These are phyloP conservation scores for Mugil cephalus DNA, from an alignment of 2,113 vertebrate genomes.

Conservation along the genomic window DNA sequence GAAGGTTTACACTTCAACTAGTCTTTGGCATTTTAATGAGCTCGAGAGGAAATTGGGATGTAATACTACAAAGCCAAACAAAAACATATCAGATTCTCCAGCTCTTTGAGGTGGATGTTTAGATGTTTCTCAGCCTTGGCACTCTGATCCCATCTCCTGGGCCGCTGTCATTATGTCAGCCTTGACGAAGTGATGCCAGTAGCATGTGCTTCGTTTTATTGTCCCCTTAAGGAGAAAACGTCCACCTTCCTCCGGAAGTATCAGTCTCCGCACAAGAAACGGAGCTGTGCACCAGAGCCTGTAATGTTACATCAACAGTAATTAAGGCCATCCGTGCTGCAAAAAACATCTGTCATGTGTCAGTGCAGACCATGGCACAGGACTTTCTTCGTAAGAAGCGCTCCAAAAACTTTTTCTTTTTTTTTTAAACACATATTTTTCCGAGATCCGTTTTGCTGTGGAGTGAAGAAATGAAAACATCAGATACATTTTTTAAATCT, in stretches of 20 bases:
- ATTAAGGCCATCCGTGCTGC: conserved; percentile 59
- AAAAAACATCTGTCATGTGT: conserved; percentile 62
- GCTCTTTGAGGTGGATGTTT: conserved; percentile 42
- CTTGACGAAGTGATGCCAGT: conserved; percentile 28
- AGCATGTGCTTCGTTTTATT: conserved; percentile 56
- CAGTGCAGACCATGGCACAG: conserved; percentile 9
- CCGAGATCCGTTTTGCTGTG: neutral
- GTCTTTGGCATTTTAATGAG: conserved; percentile 60
- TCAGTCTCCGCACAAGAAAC: conserved; percentile 37
- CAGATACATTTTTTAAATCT: too few relatives aligned
- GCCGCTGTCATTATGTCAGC: conserved; percentile 41
- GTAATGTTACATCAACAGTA: conserved; percentile 58
- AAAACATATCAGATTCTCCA: conserved; percentile 55
- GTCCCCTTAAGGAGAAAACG: conserved; percentile 39
- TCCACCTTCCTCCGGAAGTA: conserved; percentile 41
- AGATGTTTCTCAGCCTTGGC: conserved; percentile 20
- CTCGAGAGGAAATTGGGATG: conserved; percentile 46
- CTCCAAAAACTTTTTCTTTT: neutral
- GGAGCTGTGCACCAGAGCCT: conserved; percentile 41
- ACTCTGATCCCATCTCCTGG: conserved; percentile 40
- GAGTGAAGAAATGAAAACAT: too few relatives aligned
- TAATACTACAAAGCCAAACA: conserved; percentile 40
- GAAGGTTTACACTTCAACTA: conserved; percentile 41
- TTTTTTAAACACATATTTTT: neutral
- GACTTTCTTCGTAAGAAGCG: neutral